Base-by-base conservation (phyloP, 1,140 invertebrate genomes). In the Chymomyza costata region DNA sequence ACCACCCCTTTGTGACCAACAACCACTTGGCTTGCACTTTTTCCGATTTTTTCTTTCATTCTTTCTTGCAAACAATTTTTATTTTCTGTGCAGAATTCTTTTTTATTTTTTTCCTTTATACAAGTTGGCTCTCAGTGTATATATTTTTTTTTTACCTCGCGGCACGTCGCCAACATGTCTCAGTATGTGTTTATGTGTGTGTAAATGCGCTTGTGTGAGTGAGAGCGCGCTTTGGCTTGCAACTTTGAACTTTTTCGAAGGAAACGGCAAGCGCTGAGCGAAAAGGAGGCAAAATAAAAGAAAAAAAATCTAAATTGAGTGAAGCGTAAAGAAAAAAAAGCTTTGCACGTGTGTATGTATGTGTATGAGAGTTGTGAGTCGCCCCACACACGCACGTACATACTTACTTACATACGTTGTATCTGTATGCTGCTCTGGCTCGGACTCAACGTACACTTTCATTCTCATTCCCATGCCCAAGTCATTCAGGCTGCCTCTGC, bases 41-140 rank as follows among this genome's bases (percentile, higher is more conserved):
- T 78, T 80, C 73, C 59, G 67, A 78, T 78, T 78, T 78, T 78
- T 78, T 73, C 73, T 78, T 73, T 78, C 74, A 48, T 68, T 80
- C 73, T 80, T 73, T 80, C 73, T 78, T 78, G 73, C 73, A 80
- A 80, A 78, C 73, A 74, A 73, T 68, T 70, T 80, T 78, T 78
- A 78, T 78, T 76, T 78, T 78, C 65, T 80, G 67, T 73, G 67
- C 67, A 82, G 67, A 82, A 66, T 69, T 73, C 63, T 50, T 66
- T 70, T 66, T 58, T 52, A 74, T 44, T n/a, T n/a, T 64, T 40
- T 54, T 58, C 50, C 44, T 48, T 41, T 65, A 35, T 55, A 47
- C 49, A 47, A 30, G 21, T 49, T n/a, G 30, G 50, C 59, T 58
- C 67, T 70, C 73, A 59, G 57, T 66, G 49, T 46, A n/a, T n/a